A percentile compares a stretch with the other conserved stretches of the same genome.
phyloP scores from a whole-genome alignment of 2,888 invertebrate genomes.

The Drosophila longiperda region DNA sequence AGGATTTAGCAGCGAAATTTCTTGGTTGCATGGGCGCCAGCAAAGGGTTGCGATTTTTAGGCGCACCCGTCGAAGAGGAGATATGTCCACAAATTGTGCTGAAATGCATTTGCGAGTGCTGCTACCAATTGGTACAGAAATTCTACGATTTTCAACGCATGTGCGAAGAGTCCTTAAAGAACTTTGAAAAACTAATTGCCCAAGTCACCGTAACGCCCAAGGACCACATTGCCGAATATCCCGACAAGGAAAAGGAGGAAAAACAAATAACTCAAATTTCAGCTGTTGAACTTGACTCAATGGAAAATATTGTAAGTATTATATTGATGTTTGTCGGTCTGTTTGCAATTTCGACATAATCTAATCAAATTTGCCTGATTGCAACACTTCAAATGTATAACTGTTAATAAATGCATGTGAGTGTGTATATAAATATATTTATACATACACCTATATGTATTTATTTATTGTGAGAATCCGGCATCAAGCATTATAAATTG shows the following conservation, averaged over 20 bases:
- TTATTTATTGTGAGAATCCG: conserved; percentile 31
- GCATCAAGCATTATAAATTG: conserved; percentile 11
- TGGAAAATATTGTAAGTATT: conserved; percentile 65
- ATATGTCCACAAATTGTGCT: conserved; percentile 52
- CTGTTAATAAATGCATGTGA: conserved; percentile 15
- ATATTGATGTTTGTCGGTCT: conserved; percentile 16
- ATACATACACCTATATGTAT: conserved; percentile 11
- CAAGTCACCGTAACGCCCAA: conserved; percentile 27
- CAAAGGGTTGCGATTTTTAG: not conserved
- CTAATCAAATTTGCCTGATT: conserved; percentile 48
- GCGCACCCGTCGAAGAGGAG: conserved; percentile 38
- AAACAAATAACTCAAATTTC: conserved; percentile 8
- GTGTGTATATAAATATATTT: conserved; percentile 2
- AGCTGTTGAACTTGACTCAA: conserved; percentile 10
- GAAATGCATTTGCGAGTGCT: conserved; percentile 69
- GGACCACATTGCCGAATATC: not conserved
- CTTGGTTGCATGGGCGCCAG: conserved; percentile 50
- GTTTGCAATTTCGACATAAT: conserved; percentile 29
- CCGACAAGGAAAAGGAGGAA: not conserved
- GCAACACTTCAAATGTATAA: conserved; percentile 22
- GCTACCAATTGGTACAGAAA: conserved; percentile 71
- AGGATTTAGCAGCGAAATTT: conserved; percentile 66
- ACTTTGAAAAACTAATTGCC: conserved; percentile 59
- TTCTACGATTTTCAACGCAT: conserved; percentile 77
- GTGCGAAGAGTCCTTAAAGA: conserved; percentile 73